A percentile compares a stretch with the other conserved stretches of the same genome.
These are phyloP conservation scores for Watsonalla binaria DNA, from an alignment of 2,888 invertebrate species.

Conservation along the genomic window DNA sequence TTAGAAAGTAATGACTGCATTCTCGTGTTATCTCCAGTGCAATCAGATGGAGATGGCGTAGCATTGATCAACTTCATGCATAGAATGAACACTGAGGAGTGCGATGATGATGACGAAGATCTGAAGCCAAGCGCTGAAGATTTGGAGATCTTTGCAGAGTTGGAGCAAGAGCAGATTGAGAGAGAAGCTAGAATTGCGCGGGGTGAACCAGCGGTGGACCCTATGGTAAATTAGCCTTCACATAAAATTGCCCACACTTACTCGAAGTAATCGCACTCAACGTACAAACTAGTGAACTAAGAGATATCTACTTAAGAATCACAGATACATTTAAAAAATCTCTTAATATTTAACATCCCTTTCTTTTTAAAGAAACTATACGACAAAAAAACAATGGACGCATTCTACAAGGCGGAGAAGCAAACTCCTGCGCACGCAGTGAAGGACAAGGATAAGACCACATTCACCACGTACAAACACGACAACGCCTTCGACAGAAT, in stretches of 20 bases:
- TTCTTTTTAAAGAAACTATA: slow-evolving; percentile 51
- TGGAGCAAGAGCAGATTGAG: slow-evolving; percentile 55
- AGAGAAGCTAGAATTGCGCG: slow-evolving; percentile 60
- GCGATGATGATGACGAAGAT: slow-evolving; percentile 38
- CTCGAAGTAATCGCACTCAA: too few relatives aligned
- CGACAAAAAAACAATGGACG: slow-evolving; percentile 57
- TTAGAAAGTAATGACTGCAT: too few relatives aligned
- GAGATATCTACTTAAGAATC: too few relatives aligned
- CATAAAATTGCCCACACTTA: too few relatives aligned
- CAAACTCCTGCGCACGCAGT: slow-evolving; percentile 45
- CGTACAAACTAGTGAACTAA: too few relatives aligned
- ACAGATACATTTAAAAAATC: too few relatives aligned
- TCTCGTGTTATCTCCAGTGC: slow-evolving; percentile 14
- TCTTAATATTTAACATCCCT: not conserved
- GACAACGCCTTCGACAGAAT: slow-evolving; percentile 61
- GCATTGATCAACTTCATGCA: slow-evolving; percentile 51
- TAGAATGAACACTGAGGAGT: slow-evolving; percentile 28
- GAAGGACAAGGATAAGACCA: slow-evolving; percentile 32
- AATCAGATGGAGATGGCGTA: slow-evolving; percentile 45
- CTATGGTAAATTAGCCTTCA: slow-evolving; percentile 44
- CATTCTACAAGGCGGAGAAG: slow-evolving; percentile 43
- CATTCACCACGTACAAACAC: slow-evolving; percentile 45
- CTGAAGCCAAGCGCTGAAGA: slow-evolving; percentile 62
- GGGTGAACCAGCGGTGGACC: slow-evolving; percentile 66
- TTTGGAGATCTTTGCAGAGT: slow-evolving; percentile 60